A percentile compares a stretch with the other conserved stretches of the same genome.
Evolutionary conservation across 2,113 vertebrate species (phyloP).

Genomic region (Dromas ardeola): DNA sequence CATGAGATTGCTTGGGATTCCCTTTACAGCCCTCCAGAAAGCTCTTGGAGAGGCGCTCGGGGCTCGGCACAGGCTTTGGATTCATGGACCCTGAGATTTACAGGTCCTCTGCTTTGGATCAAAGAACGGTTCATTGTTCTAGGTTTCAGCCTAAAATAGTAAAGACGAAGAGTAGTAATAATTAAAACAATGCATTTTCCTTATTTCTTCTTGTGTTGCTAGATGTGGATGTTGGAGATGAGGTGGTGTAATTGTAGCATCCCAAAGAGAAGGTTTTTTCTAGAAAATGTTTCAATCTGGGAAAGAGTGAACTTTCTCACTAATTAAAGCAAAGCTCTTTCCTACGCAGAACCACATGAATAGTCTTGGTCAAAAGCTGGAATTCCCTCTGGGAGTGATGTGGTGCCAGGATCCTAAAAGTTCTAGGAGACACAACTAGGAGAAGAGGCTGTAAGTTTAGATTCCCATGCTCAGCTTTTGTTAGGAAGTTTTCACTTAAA

Average conservation of each 20-base stretch:
- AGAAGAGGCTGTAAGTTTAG: not conserved
- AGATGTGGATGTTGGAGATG: not conserved
- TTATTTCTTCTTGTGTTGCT: not conserved
- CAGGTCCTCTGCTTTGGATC: not conserved
- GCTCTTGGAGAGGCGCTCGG: not conserved
- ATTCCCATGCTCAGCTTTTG: not conserved
- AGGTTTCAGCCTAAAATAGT: not conserved
- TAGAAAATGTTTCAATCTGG: not conserved
- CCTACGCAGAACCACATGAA: not conserved
- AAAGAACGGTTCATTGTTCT: not conserved
- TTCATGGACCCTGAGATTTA: not conserved
- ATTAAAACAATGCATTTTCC: fast-evolving
- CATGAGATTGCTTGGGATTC: not conserved
- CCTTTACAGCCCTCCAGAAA: not conserved
- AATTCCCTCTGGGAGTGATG: not conserved
- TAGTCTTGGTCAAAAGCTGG: not conserved
- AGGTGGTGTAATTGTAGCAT: not conserved
- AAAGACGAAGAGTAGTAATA: not conserved
- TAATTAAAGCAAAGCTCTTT: not conserved
- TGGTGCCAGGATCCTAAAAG: not conserved
- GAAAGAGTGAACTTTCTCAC: not conserved
- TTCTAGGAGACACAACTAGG: not conserved
- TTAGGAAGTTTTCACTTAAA: not conserved
- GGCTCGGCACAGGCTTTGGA: not conserved
- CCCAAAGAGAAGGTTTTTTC: not conserved